These are phyloP conservation scores for Hycleus phaleratus DNA, from an alignment of 1,140 invertebrate genomes.

Conservation along the genomic window DNA sequence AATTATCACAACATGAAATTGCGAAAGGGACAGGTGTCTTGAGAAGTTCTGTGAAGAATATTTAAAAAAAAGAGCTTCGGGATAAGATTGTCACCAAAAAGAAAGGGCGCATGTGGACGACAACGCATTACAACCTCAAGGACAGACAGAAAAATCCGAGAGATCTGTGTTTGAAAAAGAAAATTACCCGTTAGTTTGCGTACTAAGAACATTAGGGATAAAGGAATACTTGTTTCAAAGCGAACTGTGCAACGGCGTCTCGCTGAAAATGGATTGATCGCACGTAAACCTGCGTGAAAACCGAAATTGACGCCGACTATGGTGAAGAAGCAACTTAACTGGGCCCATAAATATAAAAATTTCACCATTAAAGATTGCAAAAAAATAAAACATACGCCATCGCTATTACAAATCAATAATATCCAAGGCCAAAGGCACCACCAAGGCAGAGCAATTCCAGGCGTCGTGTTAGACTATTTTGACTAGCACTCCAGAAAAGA, in stretches of 20 bases:
- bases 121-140: background rate
- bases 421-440: no score
- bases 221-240: background rate
- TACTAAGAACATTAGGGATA: background rate
- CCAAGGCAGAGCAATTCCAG: no score
- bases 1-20: no score
- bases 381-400: no score
- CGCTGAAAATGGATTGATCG: conserved; percentile 1
- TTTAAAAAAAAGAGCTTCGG: background rate
- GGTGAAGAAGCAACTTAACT: background rate
- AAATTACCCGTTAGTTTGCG: background rate
- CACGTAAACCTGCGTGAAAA: background rate
- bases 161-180: background rate
- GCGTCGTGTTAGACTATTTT: no score
- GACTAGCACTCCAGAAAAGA: no score
- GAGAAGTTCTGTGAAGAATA: background rate
- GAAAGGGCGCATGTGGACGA: background rate
- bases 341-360: no score
- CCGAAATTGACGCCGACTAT: background rate
- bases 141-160: background rate
- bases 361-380: no score
- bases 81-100: background rate
- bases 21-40: background rate
- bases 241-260: background rate
- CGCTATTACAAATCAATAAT: no score